Evolutionary conservation across 2,888 invertebrate species (phyloP).

Genomic region (Eupsilia transversa): DNA sequence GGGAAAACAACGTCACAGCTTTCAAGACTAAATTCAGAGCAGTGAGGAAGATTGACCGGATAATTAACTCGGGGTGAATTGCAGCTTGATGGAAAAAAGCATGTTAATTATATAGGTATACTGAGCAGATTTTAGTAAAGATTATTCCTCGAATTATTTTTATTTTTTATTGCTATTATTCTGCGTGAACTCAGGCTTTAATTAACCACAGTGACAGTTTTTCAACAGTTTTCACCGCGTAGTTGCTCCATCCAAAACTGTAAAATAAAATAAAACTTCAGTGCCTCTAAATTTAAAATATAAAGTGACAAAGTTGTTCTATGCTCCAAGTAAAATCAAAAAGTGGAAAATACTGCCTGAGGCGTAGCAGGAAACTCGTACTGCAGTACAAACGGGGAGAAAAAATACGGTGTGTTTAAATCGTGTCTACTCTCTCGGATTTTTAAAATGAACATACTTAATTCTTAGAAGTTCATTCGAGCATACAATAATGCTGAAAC

Average conservation of each 20-base stretch:
- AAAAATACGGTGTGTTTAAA: background rate
- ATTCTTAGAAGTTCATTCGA: background rate
- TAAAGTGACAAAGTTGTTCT: constrained; percentile 27
- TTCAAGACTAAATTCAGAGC: background rate
- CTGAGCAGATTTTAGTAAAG: background rate
- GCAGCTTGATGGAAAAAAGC: background rate
- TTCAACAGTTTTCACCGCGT: background rate
- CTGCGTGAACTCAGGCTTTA: no score
- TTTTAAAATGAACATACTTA: background rate
- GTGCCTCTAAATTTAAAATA: constrained; percentile 7
- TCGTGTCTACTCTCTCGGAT: background rate
- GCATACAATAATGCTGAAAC: background rate
- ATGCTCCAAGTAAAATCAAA: constrained; percentile 27
- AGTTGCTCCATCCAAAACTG: background rate
- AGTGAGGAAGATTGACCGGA: background rate
- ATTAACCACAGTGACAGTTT: background rate
- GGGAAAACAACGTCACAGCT: background rate
- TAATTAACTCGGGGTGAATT: background rate
- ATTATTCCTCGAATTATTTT: no score
- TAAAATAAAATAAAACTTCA: no score
- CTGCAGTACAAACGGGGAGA: background rate
- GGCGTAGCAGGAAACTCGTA: constrained; percentile 12
- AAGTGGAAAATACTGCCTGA: constrained; percentile 35
- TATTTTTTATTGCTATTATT: background rate
- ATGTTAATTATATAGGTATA: background rate